Percentiles rank a stretch among this genome's conserved stretches.
These are phyloP conservation scores for Rutpela maculata DNA, from an alignment of 2,888 invertebrate genomes.

Conservation along the genomic window DNA sequence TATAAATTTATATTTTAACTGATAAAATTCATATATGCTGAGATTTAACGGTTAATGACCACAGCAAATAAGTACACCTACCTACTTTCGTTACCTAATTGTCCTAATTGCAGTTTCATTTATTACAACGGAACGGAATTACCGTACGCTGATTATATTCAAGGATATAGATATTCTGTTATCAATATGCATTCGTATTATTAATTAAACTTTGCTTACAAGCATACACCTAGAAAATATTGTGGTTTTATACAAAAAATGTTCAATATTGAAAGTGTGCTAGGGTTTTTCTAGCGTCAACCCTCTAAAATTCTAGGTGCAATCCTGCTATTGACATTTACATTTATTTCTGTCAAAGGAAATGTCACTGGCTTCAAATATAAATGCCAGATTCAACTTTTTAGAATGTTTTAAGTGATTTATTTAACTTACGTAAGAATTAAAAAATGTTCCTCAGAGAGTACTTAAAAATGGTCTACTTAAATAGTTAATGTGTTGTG, in stretches of 20 bases:
- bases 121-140: slow-evolving; percentile 11
- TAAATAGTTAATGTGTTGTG: slow-evolving; percentile 34
- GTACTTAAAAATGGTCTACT: slow-evolving; percentile 37
- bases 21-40: not conserved
- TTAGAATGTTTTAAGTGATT: slow-evolving; percentile 23
- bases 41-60: not conserved
- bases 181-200: slow-evolving; percentile 32
- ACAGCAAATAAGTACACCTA: not conserved
- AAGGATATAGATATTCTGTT: slow-evolving; percentile 38
- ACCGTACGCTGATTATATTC: slow-evolving; percentile 34
- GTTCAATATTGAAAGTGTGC: not conserved
- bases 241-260: not conserved
- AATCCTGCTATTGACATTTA: slow-evolving; percentile 35
- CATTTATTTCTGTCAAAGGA: slow-evolving; percentile 13
- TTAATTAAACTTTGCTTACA: not conserved
- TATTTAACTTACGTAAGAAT: slow-evolving; percentile 30
- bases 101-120: not conserved
- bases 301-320: not conserved
- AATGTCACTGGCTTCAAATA: slow-evolving; percentile 32
- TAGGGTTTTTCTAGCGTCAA: slow-evolving; percentile 14
- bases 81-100: not conserved
- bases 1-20: not conserved
- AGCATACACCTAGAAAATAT: not conserved
- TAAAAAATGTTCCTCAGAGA: slow-evolving; percentile 46
- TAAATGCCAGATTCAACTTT: slow-evolving; percentile 35